Base-by-base conservation (phyloP, 2,888 invertebrate species). In the Horisme vitalbata region DNA sequence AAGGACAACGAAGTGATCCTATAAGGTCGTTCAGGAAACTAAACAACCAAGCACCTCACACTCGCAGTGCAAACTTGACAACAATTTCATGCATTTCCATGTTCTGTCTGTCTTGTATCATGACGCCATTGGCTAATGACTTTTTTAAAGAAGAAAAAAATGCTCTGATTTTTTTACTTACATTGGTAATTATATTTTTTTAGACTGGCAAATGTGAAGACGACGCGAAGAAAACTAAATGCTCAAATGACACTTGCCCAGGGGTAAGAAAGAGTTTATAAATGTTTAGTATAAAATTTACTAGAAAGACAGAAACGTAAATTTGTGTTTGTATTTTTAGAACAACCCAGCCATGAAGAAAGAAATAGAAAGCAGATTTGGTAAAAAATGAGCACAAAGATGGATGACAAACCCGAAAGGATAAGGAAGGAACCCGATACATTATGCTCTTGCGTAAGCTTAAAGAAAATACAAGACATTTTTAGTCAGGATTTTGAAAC, bases 341-440 rank as follows among this genome's bases (percentile, higher is more conserved):
- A 71, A 73, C 28, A 74, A 64, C 45, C 61, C 65, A 9, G 41
- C 48, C 21, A 49, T 70, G 46, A 73, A 66, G 52, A 53, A 63
- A 50, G 74, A 63, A 35, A 59, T 74, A 27, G 64, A 71, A 47
- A 61, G 26, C 3, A 63, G 69, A 61, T 74, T 69, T 52, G 65
- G 63, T 3, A 41, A 60, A 57, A 39, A 59, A 31, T 38, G 48
- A 54, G 36, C 10, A 3, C 26, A 10, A 4, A 4, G n/a, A 26
- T 26, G 26, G 11, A 26, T 26, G 4, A 10, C 5, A 26, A 11
- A 26, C n/a, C n/a, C 14, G 10, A 39, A 12, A n/a, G 6, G 18
- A 52, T 33, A 23, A 43, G 38, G 51, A 13, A 33, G 18, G 23
- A 26, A 24, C 12, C 39, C n/a, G n/a, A 39, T 20, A 14, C 10